These are phyloP conservation scores for Calephelis perditalis DNA, from an alignment of 2,888 invertebrate genomes.

Conservation along the genomic window DNA sequence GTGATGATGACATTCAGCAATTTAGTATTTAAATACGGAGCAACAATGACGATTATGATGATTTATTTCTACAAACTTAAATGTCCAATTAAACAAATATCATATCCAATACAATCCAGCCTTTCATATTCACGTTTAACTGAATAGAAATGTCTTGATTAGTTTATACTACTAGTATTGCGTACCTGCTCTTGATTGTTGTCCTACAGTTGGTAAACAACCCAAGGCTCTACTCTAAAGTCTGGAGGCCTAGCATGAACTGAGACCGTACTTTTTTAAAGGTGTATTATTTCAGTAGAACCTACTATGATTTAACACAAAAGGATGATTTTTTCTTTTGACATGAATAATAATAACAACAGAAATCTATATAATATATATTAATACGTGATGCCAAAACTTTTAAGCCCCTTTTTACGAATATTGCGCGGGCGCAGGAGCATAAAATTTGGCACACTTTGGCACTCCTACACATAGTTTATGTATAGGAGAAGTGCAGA, in stretches of 20 bases:
- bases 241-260: not conserved
- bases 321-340: not conserved
- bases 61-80: too few relatives aligned
- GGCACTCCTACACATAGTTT: too few relatives aligned
- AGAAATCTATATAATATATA: not conserved
- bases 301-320: not conserved
- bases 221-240: not conserved
- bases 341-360: too few relatives aligned
- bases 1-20: too few relatives aligned
- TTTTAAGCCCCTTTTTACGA: too few relatives aligned
- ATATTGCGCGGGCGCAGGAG: too few relatives aligned
- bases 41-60: too few relatives aligned
- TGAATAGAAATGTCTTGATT: slow-evolving; percentile 21
- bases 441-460: too few relatives aligned
- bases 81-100: too few relatives aligned
- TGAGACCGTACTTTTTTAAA: not conserved
- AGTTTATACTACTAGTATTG: slow-evolving; percentile 15
- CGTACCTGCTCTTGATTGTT: slow-evolving; percentile 9
- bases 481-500: too few relatives aligned
- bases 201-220: not conserved
- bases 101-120: not conserved
- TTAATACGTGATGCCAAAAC: too few relatives aligned
- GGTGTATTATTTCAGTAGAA: not conserved
- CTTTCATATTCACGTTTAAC: slow-evolving; percentile 13
- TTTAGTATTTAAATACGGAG: too few relatives aligned